Base-by-base conservation (phyloP, 1,140 invertebrate genomes). In the Drosophila kanapiae region DNA sequence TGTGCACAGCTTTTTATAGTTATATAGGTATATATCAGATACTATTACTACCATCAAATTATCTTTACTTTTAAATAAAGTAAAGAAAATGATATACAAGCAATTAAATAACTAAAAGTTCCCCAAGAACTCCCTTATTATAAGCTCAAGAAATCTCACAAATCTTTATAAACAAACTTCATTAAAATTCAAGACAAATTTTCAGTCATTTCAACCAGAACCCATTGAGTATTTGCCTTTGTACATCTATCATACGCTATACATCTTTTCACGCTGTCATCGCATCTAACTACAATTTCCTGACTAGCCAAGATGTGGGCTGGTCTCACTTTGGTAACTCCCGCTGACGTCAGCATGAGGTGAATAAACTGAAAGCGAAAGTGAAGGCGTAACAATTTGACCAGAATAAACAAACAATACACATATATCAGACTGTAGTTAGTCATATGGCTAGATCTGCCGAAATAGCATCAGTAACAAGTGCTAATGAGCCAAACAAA, bases 281-380 rank as follows among this genome's bases (percentile, higher is more conserved):
- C 49, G 43, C 1, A 27, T 43, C 47, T 38, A 77, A 56, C 48
- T 77, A 68, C 49, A 71, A 82, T 75, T 86, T 88, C 83, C 84
- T 88, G 59, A 51, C 63, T 37, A 49, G 35, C n/a, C 23, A 10
- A 27, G n/a, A 60, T 75, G 72, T 75, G 74, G 80, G 80, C 64
- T 59, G 71, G 53, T 63, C 57, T 47, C 14, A 48, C 40, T 61
- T 78, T 37, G 53, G n/a, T 38, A 72, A 48, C 48, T 53, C 31
- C 16, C 56, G 31, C 62, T 84, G 80, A 88, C 74, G 78, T 84
- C 77, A 78, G 29, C 68, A 29, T 3, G 29, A 81, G 85, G 64
- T 88, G 85, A 88, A 84, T 84, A 84, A 88, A 88, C 84, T 78
- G 43, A 49, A 51, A 79, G 56, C 59, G 84, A 88, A 88, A 88